phyloP scores from a whole-genome alignment of 2,797 vertebrate genomes.

The Spinibarbus caldwelli region DNA sequence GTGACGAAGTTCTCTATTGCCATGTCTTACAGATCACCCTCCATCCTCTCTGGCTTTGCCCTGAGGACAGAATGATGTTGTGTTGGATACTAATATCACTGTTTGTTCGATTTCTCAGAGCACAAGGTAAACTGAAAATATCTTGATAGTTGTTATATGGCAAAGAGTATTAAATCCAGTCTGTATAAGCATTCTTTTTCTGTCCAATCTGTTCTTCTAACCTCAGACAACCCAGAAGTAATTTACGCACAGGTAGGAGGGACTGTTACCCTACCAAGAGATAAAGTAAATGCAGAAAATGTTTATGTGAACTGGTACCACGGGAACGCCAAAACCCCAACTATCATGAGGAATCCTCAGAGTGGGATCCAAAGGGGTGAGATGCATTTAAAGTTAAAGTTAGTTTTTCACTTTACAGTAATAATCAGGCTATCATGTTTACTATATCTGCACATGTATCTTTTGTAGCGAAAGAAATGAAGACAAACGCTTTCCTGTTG shows the following conservation, averaged over 20 bases:
- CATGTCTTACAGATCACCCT: slow-evolving; percentile 12
- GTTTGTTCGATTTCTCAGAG: not conserved
- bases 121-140: slow-evolving; percentile 39
- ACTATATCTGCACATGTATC: not conserved
- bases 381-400: no score
- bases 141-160: not conserved
- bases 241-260: slow-evolving; percentile 62
- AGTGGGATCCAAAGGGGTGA: rapidly evolving
- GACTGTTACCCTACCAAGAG: rapidly evolving
- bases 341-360: slow-evolving; percentile 27
- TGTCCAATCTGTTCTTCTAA: not conserved
- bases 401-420: not conserved
- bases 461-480: slow-evolving; percentile 39
- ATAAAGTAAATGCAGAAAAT: rapidly evolving
- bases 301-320: slow-evolving; percentile 61
- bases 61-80: slow-evolving; percentile 33
- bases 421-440: not conserved
- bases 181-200: not conserved
- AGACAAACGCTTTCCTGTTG: rapidly evolving
- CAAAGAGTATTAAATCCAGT: not conserved
- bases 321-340: rapidly evolving
- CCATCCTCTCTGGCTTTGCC: not conserved
- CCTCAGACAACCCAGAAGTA: slow-evolving; percentile 33
- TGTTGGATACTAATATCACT: slow-evolving; percentile 29
- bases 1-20: not conserved